Conservation (phyloP, 2,797 vertebrate genomes). For the Lerista edwardsae region DNA sequence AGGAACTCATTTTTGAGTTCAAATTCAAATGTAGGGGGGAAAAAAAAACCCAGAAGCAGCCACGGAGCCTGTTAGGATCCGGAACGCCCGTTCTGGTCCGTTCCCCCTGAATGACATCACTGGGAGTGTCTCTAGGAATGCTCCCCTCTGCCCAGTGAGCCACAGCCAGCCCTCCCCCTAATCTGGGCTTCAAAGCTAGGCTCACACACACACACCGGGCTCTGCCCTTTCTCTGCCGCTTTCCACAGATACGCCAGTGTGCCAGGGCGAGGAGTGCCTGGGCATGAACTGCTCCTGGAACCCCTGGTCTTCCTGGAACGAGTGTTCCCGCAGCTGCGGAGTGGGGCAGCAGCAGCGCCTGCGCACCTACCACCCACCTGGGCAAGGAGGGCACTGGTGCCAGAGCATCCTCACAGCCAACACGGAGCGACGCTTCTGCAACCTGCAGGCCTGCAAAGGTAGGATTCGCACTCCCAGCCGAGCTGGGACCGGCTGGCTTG, state of each 20-base stretch:
- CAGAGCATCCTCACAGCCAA: slow-evolving; percentile 83
- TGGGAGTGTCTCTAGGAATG: neutral
- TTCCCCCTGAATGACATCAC: too few species aligned
- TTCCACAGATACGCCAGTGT: slow-evolving; percentile 70
- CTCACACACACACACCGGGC: neutral
- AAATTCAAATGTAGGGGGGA: too few species aligned
- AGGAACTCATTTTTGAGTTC: too few species aligned
- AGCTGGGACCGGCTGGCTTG: neutral
- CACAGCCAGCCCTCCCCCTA: too few species aligned
- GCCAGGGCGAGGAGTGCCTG: slow-evolving; percentile 72
- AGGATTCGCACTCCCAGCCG: neutral
- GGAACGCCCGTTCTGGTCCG: too few species aligned
- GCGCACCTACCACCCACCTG: slow-evolving; percentile 81
- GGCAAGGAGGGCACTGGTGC: slow-evolving; percentile 82
- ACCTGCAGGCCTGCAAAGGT: slow-evolving; percentile 88
- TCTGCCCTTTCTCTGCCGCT: neutral
- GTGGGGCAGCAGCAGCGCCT: slow-evolving; percentile 87
- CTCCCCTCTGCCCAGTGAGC: too few species aligned
- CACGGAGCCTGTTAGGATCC: too few species aligned
- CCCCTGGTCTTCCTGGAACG: slow-evolving; percentile 82
- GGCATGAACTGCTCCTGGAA: slow-evolving; percentile 87
- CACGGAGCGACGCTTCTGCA: slow-evolving; percentile 85
- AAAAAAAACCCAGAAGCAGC: too few species aligned
- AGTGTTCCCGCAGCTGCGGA: slow-evolving; percentile 87
- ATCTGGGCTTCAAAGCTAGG: too few species aligned